phyloP scores from a whole-genome alignment of 2,888 invertebrate genomes.

The Plebejus anna region DNA sequence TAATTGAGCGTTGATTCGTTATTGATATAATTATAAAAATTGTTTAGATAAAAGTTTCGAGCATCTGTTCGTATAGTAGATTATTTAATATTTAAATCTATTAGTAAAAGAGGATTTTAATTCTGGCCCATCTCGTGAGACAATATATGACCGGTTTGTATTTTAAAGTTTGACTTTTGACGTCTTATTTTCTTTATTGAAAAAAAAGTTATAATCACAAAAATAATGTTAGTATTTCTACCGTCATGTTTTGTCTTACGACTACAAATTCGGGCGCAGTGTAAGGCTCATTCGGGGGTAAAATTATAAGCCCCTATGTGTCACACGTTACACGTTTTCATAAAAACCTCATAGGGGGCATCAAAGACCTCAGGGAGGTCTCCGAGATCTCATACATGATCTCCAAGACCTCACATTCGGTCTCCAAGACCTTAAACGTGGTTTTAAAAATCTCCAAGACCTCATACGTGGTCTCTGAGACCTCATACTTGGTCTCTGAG shows the following conservation, averaged over 20 bases:
- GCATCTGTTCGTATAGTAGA: not conserved
- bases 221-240: not conserved
- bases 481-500: not conserved
- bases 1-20: not conserved
- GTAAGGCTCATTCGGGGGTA: not conserved
- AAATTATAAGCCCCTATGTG: not conserved
- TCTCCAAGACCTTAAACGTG: not conserved
- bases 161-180: not conserved
- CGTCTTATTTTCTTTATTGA: not conserved
- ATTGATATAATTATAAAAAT: not conserved
- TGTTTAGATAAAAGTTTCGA: not conserved
- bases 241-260: not conserved
- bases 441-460: not conserved
- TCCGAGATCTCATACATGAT: not conserved
- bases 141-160: not conserved
- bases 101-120: not conserved
- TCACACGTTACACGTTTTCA: too few species aligned
- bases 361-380: not conserved
- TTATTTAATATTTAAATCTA: not conserved
- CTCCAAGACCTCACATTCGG: not conserved
- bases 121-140: not conserved
- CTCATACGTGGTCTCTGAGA: not conserved
- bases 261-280: not conserved
- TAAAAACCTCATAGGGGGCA: not conserved
- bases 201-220: not conserved